Evolutionary conservation across 2,797 vertebrate species (phyloP).

Genomic region (Cossypha polioptera): DNA sequence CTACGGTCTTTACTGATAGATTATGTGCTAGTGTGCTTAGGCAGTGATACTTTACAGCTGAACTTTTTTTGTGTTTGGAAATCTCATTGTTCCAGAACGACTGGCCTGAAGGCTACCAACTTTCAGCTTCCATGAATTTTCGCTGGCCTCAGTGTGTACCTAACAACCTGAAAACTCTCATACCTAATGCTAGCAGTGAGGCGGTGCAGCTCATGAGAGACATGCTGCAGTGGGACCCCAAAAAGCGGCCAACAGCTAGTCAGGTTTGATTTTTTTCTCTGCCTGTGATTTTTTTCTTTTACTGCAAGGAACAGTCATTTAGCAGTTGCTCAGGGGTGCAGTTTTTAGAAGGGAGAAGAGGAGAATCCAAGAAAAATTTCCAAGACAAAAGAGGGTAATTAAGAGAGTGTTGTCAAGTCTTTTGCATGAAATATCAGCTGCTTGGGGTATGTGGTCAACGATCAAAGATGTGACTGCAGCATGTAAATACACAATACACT

Average conservation of each 20-base stretch:
- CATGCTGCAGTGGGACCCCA: constrained; percentile 84
- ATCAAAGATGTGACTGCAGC: background rate
- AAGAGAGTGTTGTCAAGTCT: background rate
- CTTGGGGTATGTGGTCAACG: background rate
- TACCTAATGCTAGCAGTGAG: constrained; percentile 82
- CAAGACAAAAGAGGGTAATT: background rate
- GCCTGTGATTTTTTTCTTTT: background rate
- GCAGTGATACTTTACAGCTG: background rate
- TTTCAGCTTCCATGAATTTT: constrained; percentile 81
- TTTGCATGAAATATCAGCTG: background rate
- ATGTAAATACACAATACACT: background rate
- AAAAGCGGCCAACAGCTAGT: constrained; percentile 81
- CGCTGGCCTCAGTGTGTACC: constrained; percentile 82
- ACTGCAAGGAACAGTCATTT: background rate
- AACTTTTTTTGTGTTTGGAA: background rate
- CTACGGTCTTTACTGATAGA: background rate
- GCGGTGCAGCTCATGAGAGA: constrained; percentile 82
- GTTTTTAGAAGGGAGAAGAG: background rate
- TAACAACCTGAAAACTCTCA: constrained; percentile 80
- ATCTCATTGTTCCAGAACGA: constrained; percentile 73
- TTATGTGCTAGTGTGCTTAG: background rate
- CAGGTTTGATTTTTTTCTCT: constrained; percentile 71
- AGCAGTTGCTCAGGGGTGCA: background rate
- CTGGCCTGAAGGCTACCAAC: constrained; percentile 84
- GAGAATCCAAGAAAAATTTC: too few relatives aligned